A percentile compares a stretch with the other conserved stretches of the same genome.
phyloP scores from a whole-genome alignment of 2,888 invertebrate species.

The Dendrolimus pini region DNA sequence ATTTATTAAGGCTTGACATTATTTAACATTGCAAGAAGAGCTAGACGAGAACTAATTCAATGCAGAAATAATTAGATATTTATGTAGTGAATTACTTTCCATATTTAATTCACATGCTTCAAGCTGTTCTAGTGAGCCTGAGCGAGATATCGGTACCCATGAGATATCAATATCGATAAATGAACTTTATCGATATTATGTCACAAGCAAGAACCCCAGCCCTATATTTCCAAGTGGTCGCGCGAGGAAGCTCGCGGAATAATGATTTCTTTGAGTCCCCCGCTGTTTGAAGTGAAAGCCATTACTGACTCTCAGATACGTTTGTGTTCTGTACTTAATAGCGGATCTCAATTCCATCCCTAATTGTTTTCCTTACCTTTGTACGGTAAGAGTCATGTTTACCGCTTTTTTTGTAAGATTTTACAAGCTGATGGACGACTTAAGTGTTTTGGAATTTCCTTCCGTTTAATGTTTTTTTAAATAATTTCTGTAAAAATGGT shows the following conservation, averaged over 20 bases:
- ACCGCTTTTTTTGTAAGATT: conserved; percentile 8
- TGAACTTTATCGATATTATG: too few species aligned
- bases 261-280: conserved; percentile 73
- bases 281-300: conserved; percentile 67
- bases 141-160: too few species aligned
- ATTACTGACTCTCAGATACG: conserved; percentile 67
- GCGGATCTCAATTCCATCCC: conserved; percentile 56
- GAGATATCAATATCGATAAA: too few species aligned
- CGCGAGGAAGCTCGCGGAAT: conserved; percentile 70
- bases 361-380: conserved; percentile 72
- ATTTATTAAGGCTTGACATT: too few species aligned
- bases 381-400: conserved; percentile 37
- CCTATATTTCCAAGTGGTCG: conserved; percentile 67
- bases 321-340: conserved; percentile 67
- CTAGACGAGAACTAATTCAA: too few species aligned
- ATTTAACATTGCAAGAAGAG: too few species aligned
- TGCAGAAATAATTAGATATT: too few species aligned
- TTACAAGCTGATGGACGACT: background rate
- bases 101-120: too few species aligned
- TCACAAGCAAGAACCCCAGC: conserved; percentile 16
- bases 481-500: too few species aligned
- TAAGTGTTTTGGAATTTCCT: background rate
- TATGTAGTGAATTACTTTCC: too few species aligned
- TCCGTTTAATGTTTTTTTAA: background rate
- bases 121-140: too few species aligned